Percentiles rank a stretch among this genome's conserved stretches.
Evolutionary conservation across 2,888 invertebrate genomes (phyloP).

Genomic region (Myopa tessellatipennis): DNA sequence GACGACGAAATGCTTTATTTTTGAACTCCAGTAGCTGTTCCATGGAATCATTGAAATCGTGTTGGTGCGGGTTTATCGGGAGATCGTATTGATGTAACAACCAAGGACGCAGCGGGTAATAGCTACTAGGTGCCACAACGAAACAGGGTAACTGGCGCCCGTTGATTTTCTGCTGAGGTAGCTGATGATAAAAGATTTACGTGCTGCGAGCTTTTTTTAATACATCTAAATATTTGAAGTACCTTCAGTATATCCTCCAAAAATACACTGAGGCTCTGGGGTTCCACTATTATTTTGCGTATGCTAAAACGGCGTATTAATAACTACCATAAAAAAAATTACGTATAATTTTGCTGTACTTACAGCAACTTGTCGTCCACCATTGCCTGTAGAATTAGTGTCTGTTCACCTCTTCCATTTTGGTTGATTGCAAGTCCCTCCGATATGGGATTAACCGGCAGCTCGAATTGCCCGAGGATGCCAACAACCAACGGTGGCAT

Average conservation of each 20-base stretch:
- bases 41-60: slow-evolving; percentile 62
- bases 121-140: slow-evolving; percentile 55
- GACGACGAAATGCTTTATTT: slow-evolving; percentile 60
- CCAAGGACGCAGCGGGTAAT: slow-evolving; percentile 63
- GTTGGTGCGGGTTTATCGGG: slow-evolving; percentile 58
- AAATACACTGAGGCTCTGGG: slow-evolving; percentile 53
- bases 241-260: slow-evolving; percentile 54
- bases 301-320: slow-evolving; percentile 49
- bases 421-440: slow-evolving; percentile 48
- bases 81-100: slow-evolving; percentile 59
- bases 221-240: background rate
- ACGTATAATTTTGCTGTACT: slow-evolving; percentile 24
- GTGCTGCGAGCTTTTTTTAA: background rate
- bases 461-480: slow-evolving; percentile 58
- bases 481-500: slow-evolving; percentile 62
- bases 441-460: slow-evolving; percentile 54
- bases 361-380: slow-evolving; percentile 61
- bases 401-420: slow-evolving; percentile 47
- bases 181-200: slow-evolving; percentile 6
- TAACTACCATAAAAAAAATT: background rate
- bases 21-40: slow-evolving; percentile 60
- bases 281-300: slow-evolving; percentile 59
- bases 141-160: slow-evolving; percentile 55
- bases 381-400: slow-evolving; percentile 60
- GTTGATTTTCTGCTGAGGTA: slow-evolving; percentile 52